Evolutionary conservation across 2,797 vertebrate genomes (phyloP), one percentile per base, ranked within the genome.

Genomic region (Gobionotothen gibberifrons): DNA sequence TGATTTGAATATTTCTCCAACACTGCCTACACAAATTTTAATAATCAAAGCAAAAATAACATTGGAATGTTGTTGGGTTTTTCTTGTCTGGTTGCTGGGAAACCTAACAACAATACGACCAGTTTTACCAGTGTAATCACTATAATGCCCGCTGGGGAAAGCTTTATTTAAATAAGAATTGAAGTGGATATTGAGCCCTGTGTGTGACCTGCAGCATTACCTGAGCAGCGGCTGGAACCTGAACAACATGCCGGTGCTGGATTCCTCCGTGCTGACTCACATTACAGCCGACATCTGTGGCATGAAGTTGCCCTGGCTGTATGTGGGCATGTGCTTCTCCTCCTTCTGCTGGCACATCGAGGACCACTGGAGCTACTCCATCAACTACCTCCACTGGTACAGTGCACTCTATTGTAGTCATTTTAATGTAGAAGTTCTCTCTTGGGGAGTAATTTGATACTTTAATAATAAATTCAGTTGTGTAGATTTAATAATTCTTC

Each of bases 331-430:
- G 98, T 99, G 98, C 91, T 99, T 99, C 91, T 98, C 97, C 47
- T 98, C 98, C 49, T 99, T 99, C 92, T 99, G 98, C 77, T 99
- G 98, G 98, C 98, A 99, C 67, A 99, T 99, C 67, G 98, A 99
- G 82, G 98, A 99, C 91, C 98, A 99, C 76, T 99, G 98, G 98
- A 99, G 98, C 93, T 99, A 99, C 86, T 99, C 98, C 0, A 96
- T 99, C 76, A 99, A 99, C 90, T 99, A 98, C 83, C 93, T 99
- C 78, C 98, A 99, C 86, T 99, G 98, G 98, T 99, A 93, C 14
- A 29, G 51, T 59, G 17, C 52, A 48, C 47, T 73, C 12, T 57
- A 5, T 51, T 49, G 2, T 26, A n/a, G 13, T 10, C 3, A 43
- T 52, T 39, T 53, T 48, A 43, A 68, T 8, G n/a, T 42, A 12